Evolutionary conservation across 1,140 invertebrate species (phyloP).

Genomic region (Mercenaria mercenaria): DNA sequence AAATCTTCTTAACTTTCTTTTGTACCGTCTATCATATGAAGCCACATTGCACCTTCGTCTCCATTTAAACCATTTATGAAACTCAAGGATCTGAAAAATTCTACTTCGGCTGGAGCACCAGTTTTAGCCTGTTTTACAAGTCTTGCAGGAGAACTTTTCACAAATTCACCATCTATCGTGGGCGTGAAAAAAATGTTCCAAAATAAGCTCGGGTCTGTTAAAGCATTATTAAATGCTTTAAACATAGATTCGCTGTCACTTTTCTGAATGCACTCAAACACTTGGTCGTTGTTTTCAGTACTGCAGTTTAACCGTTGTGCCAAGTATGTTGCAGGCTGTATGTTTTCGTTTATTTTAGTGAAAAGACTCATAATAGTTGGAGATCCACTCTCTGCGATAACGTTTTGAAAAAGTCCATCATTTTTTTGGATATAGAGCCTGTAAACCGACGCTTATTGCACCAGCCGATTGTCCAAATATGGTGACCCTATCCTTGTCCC

Average conservation of each 20-base stretch:
- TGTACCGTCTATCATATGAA: background rate
- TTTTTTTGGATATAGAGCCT: conserved; percentile 55
- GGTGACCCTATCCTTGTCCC: conserved; percentile 74
- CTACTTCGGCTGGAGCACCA: background rate
- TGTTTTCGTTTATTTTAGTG: no score
- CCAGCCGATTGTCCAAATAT: conserved; percentile 76
- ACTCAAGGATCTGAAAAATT: conserved; percentile 8
- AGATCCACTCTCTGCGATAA: conserved; percentile 71
- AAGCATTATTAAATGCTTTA: background rate
- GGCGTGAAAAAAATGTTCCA: background rate
- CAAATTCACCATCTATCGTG: conserved; percentile 18
- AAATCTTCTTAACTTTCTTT: background rate
- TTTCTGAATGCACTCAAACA: background rate
- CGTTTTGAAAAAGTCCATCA: conserved; percentile 80
- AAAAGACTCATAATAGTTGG: background rate
- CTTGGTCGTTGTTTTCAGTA: background rate
- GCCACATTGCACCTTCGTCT: conserved; percentile 17
- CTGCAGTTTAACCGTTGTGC: background rate
- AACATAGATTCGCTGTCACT: background rate
- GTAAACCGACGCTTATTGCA: conserved; percentile 12
- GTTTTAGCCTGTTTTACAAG: background rate
- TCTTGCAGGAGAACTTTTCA: background rate
- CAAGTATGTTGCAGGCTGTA: background rate
- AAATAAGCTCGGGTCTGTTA: no score
- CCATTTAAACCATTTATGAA: conserved; percentile 35